Evolutionary conservation across 37 sponge, comb jelly and placozoan genomes (phyloP), one percentile per base, ranked within the genome.

Genomic region (Tethya wilhelma): DNA sequence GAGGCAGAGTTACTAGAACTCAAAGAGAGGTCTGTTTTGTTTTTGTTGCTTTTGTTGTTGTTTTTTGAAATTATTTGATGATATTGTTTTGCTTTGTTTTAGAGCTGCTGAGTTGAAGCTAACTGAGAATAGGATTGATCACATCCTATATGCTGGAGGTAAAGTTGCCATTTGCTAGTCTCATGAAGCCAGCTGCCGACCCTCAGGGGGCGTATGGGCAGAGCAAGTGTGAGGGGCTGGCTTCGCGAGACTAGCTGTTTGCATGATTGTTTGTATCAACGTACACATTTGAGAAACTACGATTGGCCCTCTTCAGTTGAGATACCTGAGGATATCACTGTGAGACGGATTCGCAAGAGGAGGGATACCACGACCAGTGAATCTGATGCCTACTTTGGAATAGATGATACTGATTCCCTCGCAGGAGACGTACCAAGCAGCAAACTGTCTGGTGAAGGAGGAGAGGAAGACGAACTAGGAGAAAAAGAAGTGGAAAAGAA

Each of bases 131-230:
- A 67, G 20, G 22, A 56, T 84, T 17, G 83, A 73, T 36, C 90
- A 84, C n/a, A 2, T 89, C 0, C 75, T 89, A 0, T 53, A 88
- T 75, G 89, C 67, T 32, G 89, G 93, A 88, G 79, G 93, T 93
- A 67, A 69, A 73, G 6, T 23, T 38, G 1, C 41, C 22, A 31
- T 8, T 75, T 2, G 28, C 33, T 3, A 9, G 9, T 32, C 14
- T 8, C 22, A 7, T n/a, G n/a, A n/a, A n/a, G n/a, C n/a, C n/a
- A n/a, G n/a, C n/a, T n/a, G n/a, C n/a, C n/a, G n/a, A n/a, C n/a
- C n/a, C n/a, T n/a, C n/a, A n/a, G n/a, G n/a, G 19, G 11, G 17
- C 11, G 17, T 49, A 49, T 17, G n/a, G n/a, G n/a, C n/a, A n/a
- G n/a, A n/a, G n/a, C n/a, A n/a, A n/a, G n/a, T n/a, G n/a, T n/a